Base-by-base conservation (phyloP, 2,888 invertebrate genomes). In the Diarsia brunnea region DNA sequence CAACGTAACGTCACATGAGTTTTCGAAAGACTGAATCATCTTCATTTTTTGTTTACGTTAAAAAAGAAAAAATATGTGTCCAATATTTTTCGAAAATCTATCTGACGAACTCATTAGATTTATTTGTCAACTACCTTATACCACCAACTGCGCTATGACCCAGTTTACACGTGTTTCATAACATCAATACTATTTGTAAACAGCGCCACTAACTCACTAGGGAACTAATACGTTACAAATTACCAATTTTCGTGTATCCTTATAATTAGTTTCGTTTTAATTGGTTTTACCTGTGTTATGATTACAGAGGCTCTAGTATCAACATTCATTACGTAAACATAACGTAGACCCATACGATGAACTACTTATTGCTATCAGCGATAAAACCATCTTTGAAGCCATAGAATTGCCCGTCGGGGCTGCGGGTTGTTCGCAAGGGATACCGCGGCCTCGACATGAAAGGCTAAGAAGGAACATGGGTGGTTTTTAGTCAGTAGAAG, bases 201-300 rank as follows among this genome's bases (percentile, higher is more conserved):
- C 58, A 45, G n/a, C 61, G 14, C n/a, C 43, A 45, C n/a, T 43
- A 43, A 63, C 24, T 55, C 55, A 61, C 49, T 16, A 24, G 51
- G 53, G 58, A 71, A 43, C 49, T 65, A 60, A 47, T 60, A 60
- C 21, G 53, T 58, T 38, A 67, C 45, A 38, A 75, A 75, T 61
- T 45, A 69, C 21, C 64, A 71, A 69, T 69, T 58, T 81, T 69
- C 78, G 45, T 66, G 49, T 51, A 63, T 31, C 31, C 4, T 38
- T 60, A 69, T 61, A 12, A 49, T 61, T 69, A 51, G 16, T 78
- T 68, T 16, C 3, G 24, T 58, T 81, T 73, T 69, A 73, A 82
- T 81, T 78, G 78, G 49, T 78, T 82, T 55, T 45, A 21, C 31
- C 16, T 31, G 11, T 68, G 72, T 58, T 69, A 45, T 61, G 49